These are phyloP conservation scores for Forbesichthys papilliferus DNA, from an alignment of 2,113 vertebrate genomes.

Conservation along the genomic window DNA sequence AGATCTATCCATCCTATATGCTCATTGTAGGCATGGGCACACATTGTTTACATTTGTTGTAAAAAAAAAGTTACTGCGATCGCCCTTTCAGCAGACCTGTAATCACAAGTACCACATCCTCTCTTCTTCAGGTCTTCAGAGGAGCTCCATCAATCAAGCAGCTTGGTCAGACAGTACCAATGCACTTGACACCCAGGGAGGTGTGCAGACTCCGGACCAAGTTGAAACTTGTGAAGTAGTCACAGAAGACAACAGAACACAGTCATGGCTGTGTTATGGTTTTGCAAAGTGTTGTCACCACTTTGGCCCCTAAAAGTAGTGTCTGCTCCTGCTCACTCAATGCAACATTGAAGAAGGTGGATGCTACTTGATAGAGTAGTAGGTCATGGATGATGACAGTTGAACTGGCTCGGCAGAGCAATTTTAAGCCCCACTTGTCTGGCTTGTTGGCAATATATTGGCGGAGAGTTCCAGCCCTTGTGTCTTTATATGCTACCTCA, in stretches of 20 bases:
- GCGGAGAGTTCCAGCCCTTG: background rate
- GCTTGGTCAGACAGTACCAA: slow-evolving; percentile 27
- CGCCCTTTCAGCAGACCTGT: slow-evolving; percentile 38
- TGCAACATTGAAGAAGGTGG: slow-evolving; percentile 15
- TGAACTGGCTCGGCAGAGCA: slow-evolving; percentile 25
- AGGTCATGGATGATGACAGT: slow-evolving; percentile 30
- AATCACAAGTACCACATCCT: slow-evolving; percentile 33
- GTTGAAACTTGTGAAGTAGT: slow-evolving; percentile 32
- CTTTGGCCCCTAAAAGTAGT: slow-evolving; percentile 18
- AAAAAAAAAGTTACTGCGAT: slow-evolving; percentile 43
- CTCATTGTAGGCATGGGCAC: slow-evolving; percentile 39
- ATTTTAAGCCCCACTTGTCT: slow-evolving; percentile 24
- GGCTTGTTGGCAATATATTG: slow-evolving; percentile 27
- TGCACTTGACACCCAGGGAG: slow-evolving; percentile 26
- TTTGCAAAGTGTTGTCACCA: slow-evolving; percentile 20
- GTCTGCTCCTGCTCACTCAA: slow-evolving; percentile 17
- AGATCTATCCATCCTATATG: slow-evolving; percentile 33
- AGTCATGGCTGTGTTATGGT: slow-evolving; percentile 18
- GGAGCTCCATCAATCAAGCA: slow-evolving; percentile 18
- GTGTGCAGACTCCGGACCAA: slow-evolving; percentile 30
- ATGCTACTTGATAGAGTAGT: background rate
- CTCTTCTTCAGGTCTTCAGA: slow-evolving; percentile 38
- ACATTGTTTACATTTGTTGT: slow-evolving; percentile 50
- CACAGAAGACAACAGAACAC: slow-evolving; percentile 14
- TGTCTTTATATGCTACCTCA: slow-evolving; percentile 1